These are phyloP conservation scores for Pteromalus puparum DNA, from an alignment of 1,140 invertebrate genomes.

Conservation along the genomic window DNA sequence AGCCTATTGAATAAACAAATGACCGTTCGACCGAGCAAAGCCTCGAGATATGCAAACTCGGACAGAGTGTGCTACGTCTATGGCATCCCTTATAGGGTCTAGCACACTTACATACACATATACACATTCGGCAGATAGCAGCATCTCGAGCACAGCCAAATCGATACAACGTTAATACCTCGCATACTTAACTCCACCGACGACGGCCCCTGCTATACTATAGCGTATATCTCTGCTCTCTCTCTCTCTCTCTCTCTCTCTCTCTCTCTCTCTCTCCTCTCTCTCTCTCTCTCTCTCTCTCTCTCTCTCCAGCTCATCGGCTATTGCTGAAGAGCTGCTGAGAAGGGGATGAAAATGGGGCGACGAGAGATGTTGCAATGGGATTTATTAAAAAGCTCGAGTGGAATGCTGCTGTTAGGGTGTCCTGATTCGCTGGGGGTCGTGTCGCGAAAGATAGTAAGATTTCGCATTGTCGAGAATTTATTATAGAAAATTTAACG, in stretches of 20 bases:
- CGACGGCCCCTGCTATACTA: neutral
- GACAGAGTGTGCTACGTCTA: neutral
- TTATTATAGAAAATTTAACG: too few species aligned
- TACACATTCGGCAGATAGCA: neutral
- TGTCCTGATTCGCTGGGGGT: neutral
- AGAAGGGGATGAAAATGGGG: neutral
- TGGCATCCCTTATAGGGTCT: neutral
- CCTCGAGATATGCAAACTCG: neutral
- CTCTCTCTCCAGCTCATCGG: neutral
- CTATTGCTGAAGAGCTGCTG: neutral
- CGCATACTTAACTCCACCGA: neutral
- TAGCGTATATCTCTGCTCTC: neutral
- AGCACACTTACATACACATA: neutral
- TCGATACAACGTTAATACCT: constrained; percentile 3
- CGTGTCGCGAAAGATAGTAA: too few species aligned
- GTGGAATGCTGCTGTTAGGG: neutral
- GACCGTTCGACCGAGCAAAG: neutral
- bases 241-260: neutral
- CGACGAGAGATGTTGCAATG: neutral
- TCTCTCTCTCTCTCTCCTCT: constrained; percentile 3
- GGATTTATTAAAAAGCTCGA: neutral
- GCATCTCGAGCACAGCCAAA: neutral
- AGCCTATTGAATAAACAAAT: neutral
- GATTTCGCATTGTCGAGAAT: too few species aligned
- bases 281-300: constrained; percentile 1